Conservation (phyloP, 2,888 invertebrate genomes). For the Drosophila picticornis region DNA sequence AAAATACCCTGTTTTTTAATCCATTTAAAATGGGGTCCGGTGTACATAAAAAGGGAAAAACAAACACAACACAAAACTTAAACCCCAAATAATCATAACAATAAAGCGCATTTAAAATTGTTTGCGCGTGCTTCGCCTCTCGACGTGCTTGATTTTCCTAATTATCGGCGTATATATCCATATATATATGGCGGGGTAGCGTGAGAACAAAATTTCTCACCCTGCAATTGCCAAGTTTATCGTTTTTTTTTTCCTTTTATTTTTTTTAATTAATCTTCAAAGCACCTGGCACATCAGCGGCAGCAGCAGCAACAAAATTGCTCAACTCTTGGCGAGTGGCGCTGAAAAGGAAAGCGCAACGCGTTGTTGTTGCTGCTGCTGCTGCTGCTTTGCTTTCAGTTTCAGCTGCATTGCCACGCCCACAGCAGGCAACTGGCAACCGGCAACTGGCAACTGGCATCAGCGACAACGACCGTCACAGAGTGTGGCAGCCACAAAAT, state of each 20-base stretch:
- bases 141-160: slow-evolving; percentile 53
- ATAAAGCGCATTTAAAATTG: slow-evolving; percentile 72
- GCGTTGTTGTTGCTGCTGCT: slow-evolving; percentile 21
- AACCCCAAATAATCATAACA: slow-evolving; percentile 61
- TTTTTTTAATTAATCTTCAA: slow-evolving; percentile 45
- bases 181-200: slow-evolving; percentile 25
- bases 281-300: slow-evolving; percentile 41
- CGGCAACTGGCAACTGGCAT: slow-evolving; percentile 6
- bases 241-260: slow-evolving; percentile 27
- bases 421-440: slow-evolving; percentile 12
- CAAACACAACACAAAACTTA: slow-evolving; percentile 30
- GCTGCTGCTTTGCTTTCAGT: slow-evolving; percentile 56
- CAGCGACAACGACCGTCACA: slow-evolving; percentile 58
- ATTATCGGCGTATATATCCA: slow-evolving; percentile 32
- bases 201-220: slow-evolving; percentile 67
- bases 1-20: not conserved
- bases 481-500: slow-evolving; percentile 24
- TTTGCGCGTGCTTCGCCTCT: slow-evolving; percentile 63
- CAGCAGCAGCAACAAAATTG: slow-evolving; percentile 32
- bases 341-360: slow-evolving; percentile 68
- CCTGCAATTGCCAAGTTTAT: slow-evolving; percentile 34
- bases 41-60: slow-evolving; percentile 2
- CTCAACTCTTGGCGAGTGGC: slow-evolving; percentile 25
- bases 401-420: slow-evolving; percentile 66
- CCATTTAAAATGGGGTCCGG: too few relatives aligned